Evolutionary conservation across 1,140 invertebrate genomes (phyloP).

Genomic region (Stegodyphus mimosarum): DNA sequence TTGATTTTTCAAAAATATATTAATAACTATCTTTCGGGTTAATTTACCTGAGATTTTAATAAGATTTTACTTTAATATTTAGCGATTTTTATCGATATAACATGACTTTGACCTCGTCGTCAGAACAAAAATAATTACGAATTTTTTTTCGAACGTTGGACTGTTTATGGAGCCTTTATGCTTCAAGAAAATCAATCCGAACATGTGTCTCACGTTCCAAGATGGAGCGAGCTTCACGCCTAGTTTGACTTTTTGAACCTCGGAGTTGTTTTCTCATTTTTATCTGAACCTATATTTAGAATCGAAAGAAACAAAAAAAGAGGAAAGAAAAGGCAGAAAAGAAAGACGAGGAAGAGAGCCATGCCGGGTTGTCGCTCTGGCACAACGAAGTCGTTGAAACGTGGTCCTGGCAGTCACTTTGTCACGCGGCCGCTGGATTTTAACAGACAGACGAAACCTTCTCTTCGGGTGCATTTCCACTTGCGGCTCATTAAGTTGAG

Average conservation of each 20-base stretch:
- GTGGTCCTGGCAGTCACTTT: conserved; percentile 44
- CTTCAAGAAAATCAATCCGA: too few relatives aligned
- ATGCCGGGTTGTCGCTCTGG: conserved; percentile 43
- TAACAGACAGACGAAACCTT: conserved; percentile 11
- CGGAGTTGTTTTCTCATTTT: not conserved
- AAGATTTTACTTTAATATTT: too few relatives aligned
- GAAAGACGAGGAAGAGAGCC: not conserved
- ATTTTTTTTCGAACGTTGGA: too few relatives aligned
- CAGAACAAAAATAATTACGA: too few relatives aligned
- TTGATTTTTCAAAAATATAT: too few relatives aligned
- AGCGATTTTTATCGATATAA: too few relatives aligned
- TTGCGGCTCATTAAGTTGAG: conserved; percentile 25
- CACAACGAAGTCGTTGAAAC: conserved; percentile 56
- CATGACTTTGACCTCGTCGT: too few relatives aligned
- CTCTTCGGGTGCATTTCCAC: conserved; percentile 1
- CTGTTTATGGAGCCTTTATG: too few relatives aligned
- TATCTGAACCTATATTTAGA: conserved; percentile 29
- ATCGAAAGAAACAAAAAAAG: not conserved
- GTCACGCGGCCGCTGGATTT: conserved; percentile 22
- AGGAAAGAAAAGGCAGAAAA: not conserved
- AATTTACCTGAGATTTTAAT: too few relatives aligned
- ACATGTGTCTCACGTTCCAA: conserved; percentile 1
- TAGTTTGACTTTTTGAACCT: conserved; percentile 34
- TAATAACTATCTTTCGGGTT: too few relatives aligned
- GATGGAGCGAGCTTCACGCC: conserved; percentile 45